Evolutionary conservation across 2,888 invertebrate genomes (phyloP), one percentile per base, ranked within the genome.

Genomic region (Xestobium rufovillosum): DNA sequence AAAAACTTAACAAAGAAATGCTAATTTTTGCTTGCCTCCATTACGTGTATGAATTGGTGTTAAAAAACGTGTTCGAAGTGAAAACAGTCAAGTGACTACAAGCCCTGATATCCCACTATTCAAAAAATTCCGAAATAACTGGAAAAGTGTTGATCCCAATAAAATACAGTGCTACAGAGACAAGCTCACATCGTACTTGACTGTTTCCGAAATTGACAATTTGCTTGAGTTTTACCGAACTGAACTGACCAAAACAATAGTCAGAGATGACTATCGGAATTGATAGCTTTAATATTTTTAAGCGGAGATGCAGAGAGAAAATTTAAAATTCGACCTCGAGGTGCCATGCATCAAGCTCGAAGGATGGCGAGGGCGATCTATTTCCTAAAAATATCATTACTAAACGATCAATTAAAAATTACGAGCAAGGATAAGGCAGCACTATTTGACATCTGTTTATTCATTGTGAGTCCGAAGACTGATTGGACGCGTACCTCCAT

Each of bases 351-450:
- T 43, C 49, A 54, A 43, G 50, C 53, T 31, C 34, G 48, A 35
- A 53, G 51, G 51, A 52, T 56, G 51, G 44, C 47, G 17, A 53
- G 44, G 45, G 49, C 51, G 12, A 50, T 55, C 42, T 53, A 53
- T 40, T 37, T 41, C 4, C 30, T 51, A 15, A 53, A 45, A 40
- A 45, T 48, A 11, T 47, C 17, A 30, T 25, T 48, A 27, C 39
- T 47, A 37, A 38, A 38, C 13, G 15, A 34, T 26, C 37, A 49
- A 26, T 43, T 49, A 9, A 41, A 39, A 39, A 36, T 49, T 11
- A 38, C 37, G 3, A 33, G n/a, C 25, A 36, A 40, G 29, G 39
- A 44, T 17, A 45, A 45, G 34, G 30, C 23, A 25, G 43, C 41
- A 14, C 38, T 46, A 26, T 23, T 34, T 31, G 39, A 47, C n/a